A percentile compares a stretch with the other conserved stretches of the same genome.
Conservation (phyloP, 2,888 invertebrate species). For the Aricia artaxerxes region DNA sequence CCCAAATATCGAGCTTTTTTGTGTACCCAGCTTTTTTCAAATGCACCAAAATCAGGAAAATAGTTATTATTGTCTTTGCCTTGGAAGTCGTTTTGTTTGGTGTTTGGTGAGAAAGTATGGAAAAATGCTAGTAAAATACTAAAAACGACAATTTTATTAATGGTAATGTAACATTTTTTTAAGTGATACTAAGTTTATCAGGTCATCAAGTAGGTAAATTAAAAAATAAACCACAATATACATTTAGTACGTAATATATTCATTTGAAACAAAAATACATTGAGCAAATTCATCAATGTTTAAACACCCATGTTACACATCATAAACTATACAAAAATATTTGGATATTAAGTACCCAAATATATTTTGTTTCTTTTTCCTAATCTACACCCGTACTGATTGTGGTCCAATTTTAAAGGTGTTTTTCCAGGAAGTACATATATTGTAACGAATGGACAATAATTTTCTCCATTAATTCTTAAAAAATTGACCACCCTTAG, state of each 20-base stretch:
- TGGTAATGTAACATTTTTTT: too few relatives aligned
- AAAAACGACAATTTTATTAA: too few relatives aligned
- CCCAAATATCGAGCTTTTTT: too few relatives aligned
- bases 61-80: too few relatives aligned
- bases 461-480: background rate
- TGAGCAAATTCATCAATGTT: constrained; percentile 8
- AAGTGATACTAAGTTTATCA: too few relatives aligned
- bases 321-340: background rate
- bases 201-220: background rate
- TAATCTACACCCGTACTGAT: background rate
- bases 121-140: too few relatives aligned
- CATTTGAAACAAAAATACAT: background rate
- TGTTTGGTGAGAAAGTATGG: too few relatives aligned
- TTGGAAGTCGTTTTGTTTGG: too few relatives aligned
- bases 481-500: background rate
- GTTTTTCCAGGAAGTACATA: background rate
- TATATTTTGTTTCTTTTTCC: background rate
- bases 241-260: background rate
- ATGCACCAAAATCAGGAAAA: too few relatives aligned
- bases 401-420: background rate
- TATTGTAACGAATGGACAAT: background rate
- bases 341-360: background rate
- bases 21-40: too few relatives aligned
- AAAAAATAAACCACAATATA: background rate
- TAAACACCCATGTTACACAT: background rate